Base-by-base conservation (phyloP, 2,888 invertebrate genomes). In the Piscicola geometra region DNA sequence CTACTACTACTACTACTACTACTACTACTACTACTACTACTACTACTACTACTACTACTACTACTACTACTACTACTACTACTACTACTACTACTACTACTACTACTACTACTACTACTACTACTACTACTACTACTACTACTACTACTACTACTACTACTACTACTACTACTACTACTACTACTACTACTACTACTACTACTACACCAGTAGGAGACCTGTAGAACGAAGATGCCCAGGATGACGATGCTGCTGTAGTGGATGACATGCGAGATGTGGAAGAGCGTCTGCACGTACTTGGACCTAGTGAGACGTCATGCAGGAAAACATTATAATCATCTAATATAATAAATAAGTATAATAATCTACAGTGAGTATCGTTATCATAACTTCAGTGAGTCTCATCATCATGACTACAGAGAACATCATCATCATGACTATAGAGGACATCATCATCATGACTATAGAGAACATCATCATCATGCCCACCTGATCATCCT, bases 191-290 rank as follows among this genome's bases (percentile, higher is more conserved):
- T 71, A 71, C 71, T 64, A 12, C 64, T 64, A 21, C 41, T 41
- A 41, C 41, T 41, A 41, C 15, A 5, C 15, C 15, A 41, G 9
- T 15, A 41, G 41, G 15, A 5, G 41, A 77, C 77, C 75, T 75
- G 75, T 30, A 77, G 25, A n/a, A 77, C 77, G n/a, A 77, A 77
- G 33, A 77, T 52, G 56, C 75, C 77, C n/a, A 77, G 64, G 36
- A 76, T 77, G 28, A 66, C 77, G 25, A 73, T 76, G 64, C 76
- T 77, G 69, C 69, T 47, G 68, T 35, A 72, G 66, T 76, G 77
- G 30, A 77, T 68, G 50, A 77, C 76, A 56, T 76, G 77, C 0
- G 74, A 68, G 28, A 76, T 76, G 21, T 73, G 36, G 12, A 76
- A 72, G 35, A 76, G 71, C n/a, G 41, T 64, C 35, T 76, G 41